Evolutionary conservation across 2,113 vertebrate species (phyloP), one percentile per base, ranked within the genome.

Genomic region (Eudyptes chrysolophus): DNA sequence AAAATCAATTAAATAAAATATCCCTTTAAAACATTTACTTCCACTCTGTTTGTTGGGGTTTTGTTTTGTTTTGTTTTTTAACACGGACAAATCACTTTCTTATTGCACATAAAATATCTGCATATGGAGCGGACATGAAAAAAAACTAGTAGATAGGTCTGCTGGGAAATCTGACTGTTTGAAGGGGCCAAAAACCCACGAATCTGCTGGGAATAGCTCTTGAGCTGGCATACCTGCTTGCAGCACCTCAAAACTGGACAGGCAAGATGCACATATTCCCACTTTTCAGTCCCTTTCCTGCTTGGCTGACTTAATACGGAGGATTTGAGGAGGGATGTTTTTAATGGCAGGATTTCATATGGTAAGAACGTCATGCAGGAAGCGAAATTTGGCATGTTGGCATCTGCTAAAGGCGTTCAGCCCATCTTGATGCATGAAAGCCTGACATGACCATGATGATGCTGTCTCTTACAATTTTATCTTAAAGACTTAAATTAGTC

Each of bases 301-400:
- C 30, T 55, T 93, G 40, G 25, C 46, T 93, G 51, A 58, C 68
- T 94, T 89, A 84, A 40, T 66, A 22, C 9, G 32, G 88, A 90
- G 72, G 77, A 95, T 94, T 94, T 94, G 69, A 49, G 66, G 42
- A 75, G 30, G 69, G 89, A 90, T 60, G 76, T 92, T 96, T 90
- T 97, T 86, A 94, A 89, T 69, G 81, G 78, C 93, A 94, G 60
- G 42, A 86, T 94, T 97, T 97, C 84, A 92, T 87, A 85, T 76
- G 55, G 58, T 97, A 94, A 86, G 82, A 96, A 85, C 52, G 4
- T 48, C 93, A 86, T 66, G 54, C 74, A 87, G 83, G 90, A 96
- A 93, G 92, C 18, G 3, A 87, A 95, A 93, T 90, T 92, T 94
- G 88, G 51, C 42, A n/a, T 42, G n/a, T 79, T 95, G 91, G 65